Evolutionary conservation across 2,888 invertebrate species (phyloP), one percentile per base, ranked within the genome.

Genomic region (Megalurothrips usitatus): DNA sequence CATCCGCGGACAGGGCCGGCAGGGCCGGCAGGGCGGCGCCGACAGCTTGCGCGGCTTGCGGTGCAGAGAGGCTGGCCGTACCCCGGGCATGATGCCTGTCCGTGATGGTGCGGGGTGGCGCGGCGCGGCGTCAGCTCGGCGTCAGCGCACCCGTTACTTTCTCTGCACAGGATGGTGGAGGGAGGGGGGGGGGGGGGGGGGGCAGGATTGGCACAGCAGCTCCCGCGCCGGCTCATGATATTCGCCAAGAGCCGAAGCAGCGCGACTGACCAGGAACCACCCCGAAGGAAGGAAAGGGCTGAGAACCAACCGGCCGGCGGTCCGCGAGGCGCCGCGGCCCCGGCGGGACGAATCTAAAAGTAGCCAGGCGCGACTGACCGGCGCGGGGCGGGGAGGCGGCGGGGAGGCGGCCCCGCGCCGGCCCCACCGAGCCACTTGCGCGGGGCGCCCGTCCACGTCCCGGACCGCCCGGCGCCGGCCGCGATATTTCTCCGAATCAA

Each of bases 401-500:
- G 34, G 34, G 34, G 34, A 43, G 34, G 34, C 6, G 34, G 34
- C 34, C 10, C 49, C 49, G 52, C 52, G 1, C 52, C 52, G 52
- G 14, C 14, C 34, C 6, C 34, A 6, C 34, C 52, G 1, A 52
- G 52, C 52, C n/a, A n/a, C n/a, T n/a, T 17, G 52, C 52, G 52
- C 52, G 19, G 10, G 49, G 52, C 52, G 6, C 52, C 19, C 52
- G 34, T 6, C 34, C 34, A n/a, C n/a, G 34, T 43, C 34, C 34
- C 34, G 34, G 34, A 43, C 34, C 34, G 34, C 2, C 34, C 34
- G 6, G 34, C 34, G 6, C 34, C 58, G 6, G 58, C 52, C 19
- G 68, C 23, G 23, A 68, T 68, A 68, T 68, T 68, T 68, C 68
- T 23, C 68, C 23, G 68, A 68, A 68, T 68, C 68, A 68, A 68